These are phyloP conservation scores for Linepithema humile DNA, from an alignment of 1,140 invertebrate species.

Conservation along the genomic window DNA sequence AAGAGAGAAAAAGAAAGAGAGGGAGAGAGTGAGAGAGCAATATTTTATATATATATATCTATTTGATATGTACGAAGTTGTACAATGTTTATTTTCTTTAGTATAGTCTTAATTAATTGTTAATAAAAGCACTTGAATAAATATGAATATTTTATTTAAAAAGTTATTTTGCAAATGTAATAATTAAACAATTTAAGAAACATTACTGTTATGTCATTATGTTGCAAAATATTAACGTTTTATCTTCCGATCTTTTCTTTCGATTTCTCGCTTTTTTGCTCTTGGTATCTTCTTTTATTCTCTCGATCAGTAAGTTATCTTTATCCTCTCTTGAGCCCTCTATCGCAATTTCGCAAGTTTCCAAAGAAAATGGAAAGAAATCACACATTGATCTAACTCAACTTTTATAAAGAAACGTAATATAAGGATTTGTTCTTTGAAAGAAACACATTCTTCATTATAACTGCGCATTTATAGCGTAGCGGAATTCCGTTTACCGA, in stretches of 20 bases:
- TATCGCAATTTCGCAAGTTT: slow-evolving; percentile 16
- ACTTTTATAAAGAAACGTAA: slow-evolving; percentile 20
- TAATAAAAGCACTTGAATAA: too few species aligned
- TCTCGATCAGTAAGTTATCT: slow-evolving; percentile 35
- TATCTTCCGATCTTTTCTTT: slow-evolving; percentile 3
- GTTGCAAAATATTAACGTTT: not conserved
- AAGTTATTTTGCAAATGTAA: too few species aligned
- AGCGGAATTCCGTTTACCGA: not conserved
- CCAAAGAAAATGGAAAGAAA: slow-evolving; percentile 16
- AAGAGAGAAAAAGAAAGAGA: not conserved
- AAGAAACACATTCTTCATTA: slow-evolving; percentile 10
- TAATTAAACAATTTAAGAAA: too few species aligned
- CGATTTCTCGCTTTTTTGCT: slow-evolving; percentile 15
- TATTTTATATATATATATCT: not conserved
- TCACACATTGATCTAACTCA: not conserved
- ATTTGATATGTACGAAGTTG: too few species aligned
- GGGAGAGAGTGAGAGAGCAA: not conserved
- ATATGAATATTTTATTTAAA: too few species aligned
- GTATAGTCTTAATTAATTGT: too few species aligned
- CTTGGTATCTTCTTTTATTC: slow-evolving; percentile 17
- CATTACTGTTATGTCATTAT: not conserved
- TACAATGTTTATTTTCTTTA: too few species aligned
- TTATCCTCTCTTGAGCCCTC: slow-evolving; percentile 4
- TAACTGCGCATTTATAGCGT: not conserved
- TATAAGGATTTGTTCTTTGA: slow-evolving; percentile 20